Evolutionary conservation across 2,113 vertebrate genomes (phyloP).

Genomic region (Podiceps cristatus): DNA sequence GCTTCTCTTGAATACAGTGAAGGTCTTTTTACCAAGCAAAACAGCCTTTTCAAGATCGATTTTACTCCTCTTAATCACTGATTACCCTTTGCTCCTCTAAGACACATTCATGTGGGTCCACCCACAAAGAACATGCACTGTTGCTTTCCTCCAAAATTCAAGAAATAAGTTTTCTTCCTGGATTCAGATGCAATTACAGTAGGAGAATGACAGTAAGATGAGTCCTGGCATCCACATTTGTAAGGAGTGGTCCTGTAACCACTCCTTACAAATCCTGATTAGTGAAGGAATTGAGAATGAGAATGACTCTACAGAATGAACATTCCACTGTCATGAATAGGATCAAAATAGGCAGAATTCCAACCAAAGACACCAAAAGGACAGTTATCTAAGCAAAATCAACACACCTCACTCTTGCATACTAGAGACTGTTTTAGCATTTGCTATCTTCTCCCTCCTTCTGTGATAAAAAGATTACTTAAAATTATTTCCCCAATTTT

Average conservation of each 20-base stretch:
- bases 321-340: neutral
- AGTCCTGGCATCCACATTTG: neutral
- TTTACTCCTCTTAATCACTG: neutral
- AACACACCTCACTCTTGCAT: neutral
- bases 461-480: neutral
- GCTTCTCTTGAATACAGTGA: neutral
- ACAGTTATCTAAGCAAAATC: neutral
- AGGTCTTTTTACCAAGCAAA: neutral
- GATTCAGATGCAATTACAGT: neutral
- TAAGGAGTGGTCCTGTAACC: neutral
- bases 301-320: neutral
- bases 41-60: neutral
- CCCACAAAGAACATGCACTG: neutral
- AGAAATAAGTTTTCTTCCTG: neutral
- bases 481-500: neutral
- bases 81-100: neutral
- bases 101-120: neutral
- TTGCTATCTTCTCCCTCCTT: neutral
- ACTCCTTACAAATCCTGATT: neutral
- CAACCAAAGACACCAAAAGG: neutral
- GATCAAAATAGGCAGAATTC: neutral
- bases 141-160: neutral
- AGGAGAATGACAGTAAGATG: neutral
- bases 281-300: neutral
- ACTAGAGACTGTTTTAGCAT: neutral